Conservation (phyloP, 2,888 invertebrate genomes). For the Vanessa cardui region DNA sequence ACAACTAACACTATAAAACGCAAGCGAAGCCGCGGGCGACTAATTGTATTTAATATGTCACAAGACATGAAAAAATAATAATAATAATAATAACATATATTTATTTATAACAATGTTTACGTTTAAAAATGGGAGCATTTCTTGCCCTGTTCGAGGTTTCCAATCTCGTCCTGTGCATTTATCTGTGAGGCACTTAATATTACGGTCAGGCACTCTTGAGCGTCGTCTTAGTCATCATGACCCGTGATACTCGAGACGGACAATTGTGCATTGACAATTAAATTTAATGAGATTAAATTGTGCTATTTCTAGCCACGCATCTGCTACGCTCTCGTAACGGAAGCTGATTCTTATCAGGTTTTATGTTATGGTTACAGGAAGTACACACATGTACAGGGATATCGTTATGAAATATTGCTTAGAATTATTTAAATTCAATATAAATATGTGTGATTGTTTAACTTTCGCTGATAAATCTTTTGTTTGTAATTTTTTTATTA, state of each 20-base stretch:
- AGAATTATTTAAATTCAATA: slow-evolving; percentile 12
- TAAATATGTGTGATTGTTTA: slow-evolving; percentile 6
- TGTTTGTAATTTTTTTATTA: not conserved
- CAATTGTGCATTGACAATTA: slow-evolving; percentile 76
- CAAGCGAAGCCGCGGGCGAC: too few relatives aligned
- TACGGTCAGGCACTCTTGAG: slow-evolving; percentile 34
- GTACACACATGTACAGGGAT: slow-evolving; percentile 25
- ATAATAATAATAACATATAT: not conserved
- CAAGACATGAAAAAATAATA: too few relatives aligned
- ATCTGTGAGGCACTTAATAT: slow-evolving; percentile 49
- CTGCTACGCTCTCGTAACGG: slow-evolving; percentile 53
- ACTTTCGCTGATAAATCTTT: not conserved
- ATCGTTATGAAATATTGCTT: slow-evolving; percentile 30
- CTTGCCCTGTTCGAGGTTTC: slow-evolving; percentile 48
- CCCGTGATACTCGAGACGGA: slow-evolving; percentile 64
- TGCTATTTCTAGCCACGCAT: slow-evolving; percentile 69
- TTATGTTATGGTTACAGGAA: slow-evolving; percentile 54
- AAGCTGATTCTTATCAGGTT: slow-evolving; percentile 58
- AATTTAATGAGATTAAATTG: slow-evolving; percentile 75
- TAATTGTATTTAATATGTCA: too few relatives aligned
- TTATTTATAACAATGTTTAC: not conserved
- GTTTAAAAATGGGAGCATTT: slow-evolving; percentile 31
- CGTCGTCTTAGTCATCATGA: slow-evolving; percentile 63
- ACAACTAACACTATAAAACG: too few relatives aligned
- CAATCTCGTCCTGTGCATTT: slow-evolving; percentile 51